A percentile compares a stretch with the other conserved stretches of the same genome.
phyloP scores from a whole-genome alignment of 2,113 vertebrate genomes.

The Lagopus leucura region DNA sequence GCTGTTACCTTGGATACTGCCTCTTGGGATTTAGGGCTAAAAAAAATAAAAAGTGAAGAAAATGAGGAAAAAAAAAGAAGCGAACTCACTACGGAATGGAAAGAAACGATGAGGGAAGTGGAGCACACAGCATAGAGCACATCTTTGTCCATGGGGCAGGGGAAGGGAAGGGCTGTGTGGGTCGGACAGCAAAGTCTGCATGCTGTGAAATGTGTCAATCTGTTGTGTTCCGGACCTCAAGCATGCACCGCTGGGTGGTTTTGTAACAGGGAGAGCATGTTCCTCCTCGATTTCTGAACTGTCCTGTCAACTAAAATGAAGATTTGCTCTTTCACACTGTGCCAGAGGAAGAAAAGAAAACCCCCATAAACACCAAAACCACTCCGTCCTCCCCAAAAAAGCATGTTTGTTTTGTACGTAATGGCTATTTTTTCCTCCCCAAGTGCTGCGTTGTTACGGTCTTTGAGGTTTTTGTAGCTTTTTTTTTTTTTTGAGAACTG shows the following conservation, averaged over 20 bases:
- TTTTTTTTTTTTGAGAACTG: constrained; percentile 37
- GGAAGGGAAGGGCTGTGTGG: neutral
- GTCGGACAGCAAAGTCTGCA: neutral
- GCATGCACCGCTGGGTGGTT: constrained; percentile 3
- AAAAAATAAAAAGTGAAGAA: neutral
- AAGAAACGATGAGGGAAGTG: neutral
- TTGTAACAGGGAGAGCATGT: constrained; percentile 16
- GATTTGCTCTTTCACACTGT: neutral
- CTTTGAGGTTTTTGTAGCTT: constrained; percentile 43
- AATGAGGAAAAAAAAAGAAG: neutral
- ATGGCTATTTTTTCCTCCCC: neutral
- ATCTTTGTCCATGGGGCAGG: neutral
- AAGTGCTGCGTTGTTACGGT: constrained; percentile 11
- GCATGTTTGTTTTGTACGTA: constrained; percentile 41
- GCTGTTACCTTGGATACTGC: constrained; percentile 63
- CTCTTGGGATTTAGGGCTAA: constrained; percentile 14
- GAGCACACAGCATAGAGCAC: neutral
- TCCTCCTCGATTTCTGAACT: constrained; percentile 6
- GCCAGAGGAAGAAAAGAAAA: neutral
- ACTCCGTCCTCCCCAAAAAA: neutral
- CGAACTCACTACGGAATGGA: neutral
- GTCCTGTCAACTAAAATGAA: neutral
- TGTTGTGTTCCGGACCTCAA: neutral
- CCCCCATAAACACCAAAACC: neutral
- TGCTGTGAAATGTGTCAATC: constrained; percentile 16